Percentiles rank a stretch among this genome's conserved stretches.
Evolutionary conservation across 2,888 invertebrate genomes (phyloP).

Genomic region (Phasia obesa): DNA sequence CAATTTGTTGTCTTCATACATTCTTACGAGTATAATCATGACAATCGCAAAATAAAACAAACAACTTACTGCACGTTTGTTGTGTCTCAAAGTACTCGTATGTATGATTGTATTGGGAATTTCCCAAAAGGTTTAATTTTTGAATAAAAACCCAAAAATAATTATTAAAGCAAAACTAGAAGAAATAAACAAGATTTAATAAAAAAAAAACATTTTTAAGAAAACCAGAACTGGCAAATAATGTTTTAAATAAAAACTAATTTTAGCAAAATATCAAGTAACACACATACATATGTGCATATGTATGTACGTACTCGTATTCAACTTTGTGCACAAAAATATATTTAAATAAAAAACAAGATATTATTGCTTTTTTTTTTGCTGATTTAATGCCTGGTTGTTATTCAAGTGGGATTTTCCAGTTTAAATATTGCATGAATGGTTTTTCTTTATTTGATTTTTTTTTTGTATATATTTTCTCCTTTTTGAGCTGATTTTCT

Average conservation of each 20-base stretch:
- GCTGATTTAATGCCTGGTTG: constrained; percentile 25
- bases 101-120: constrained; percentile 37
- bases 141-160: constrained; percentile 35
- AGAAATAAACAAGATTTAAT: constrained; percentile 20
- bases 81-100: constrained; percentile 11
- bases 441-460: constrained; percentile 61
- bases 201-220: neutral
- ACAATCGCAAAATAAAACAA: neutral
- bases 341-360: neutral
- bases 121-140: constrained; percentile 57
- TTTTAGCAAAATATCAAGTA: constrained; percentile 27
- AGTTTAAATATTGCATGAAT: constrained; percentile 47
- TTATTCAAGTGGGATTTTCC: constrained; percentile 65
- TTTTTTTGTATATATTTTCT: constrained; percentile 28
- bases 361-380: constrained; percentile 9
- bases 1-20: constrained; percentile 2
- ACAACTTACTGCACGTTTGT: neutral
- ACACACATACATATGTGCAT: constrained; percentile 21
- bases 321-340: no score
- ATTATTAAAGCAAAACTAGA: constrained; percentile 5
- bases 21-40: neutral
- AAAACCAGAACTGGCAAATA: constrained; percentile 54
- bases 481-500: constrained; percentile 12
- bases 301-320: constrained; percentile 12
- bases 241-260: constrained; percentile 1